Conservation (phyloP, 1,140 invertebrate genomes). For the Drosophila setifemur region DNA sequence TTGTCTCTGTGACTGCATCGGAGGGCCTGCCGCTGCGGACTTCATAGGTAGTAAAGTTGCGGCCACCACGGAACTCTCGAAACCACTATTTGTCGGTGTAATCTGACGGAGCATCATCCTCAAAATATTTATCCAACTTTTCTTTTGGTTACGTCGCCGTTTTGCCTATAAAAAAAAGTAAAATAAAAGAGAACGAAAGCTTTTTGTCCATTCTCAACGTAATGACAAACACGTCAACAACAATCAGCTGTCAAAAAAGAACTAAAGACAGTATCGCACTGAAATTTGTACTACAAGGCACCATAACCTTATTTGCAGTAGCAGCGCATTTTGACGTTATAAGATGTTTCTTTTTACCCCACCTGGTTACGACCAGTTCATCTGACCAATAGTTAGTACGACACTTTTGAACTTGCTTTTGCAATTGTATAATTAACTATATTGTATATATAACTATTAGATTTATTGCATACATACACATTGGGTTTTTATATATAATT, state of each 20-base stretch:
- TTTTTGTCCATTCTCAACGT: neutral
- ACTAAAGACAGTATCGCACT: neutral
- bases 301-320: neutral
- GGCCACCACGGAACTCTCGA: slow-evolving; percentile 1
- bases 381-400: too few species aligned
- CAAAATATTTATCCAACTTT: too few species aligned
- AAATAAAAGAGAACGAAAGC: too few species aligned
- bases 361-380: too few species aligned
- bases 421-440: too few species aligned
- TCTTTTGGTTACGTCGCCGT: too few species aligned
- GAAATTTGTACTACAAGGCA: neutral
- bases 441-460: too few species aligned
- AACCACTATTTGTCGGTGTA: neutral
- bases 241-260: neutral
- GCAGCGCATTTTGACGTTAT: neutral
- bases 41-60: neutral
- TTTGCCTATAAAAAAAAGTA: too few species aligned
- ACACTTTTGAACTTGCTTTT: too few species aligned
- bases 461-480: too few species aligned
- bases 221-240: neutral
- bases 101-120: neutral
- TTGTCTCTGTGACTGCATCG: neutral
- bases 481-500: too few species aligned
- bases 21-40: neutral
- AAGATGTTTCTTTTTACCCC: neutral